Evolutionary conservation across 2,888 invertebrate species (phyloP).

Genomic region (Phrixothrix hirtus): DNA sequence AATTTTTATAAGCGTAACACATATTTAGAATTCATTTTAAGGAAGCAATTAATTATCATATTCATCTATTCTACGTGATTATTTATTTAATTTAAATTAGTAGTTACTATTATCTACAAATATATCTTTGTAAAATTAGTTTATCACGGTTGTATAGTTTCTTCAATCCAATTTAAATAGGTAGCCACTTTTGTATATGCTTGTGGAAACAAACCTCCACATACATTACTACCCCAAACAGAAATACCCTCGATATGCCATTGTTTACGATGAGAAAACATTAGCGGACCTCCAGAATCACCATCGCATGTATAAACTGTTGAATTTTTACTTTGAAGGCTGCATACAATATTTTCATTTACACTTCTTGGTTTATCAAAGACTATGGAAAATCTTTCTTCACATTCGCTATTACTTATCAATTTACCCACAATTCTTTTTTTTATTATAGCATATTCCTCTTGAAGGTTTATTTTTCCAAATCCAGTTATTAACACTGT

Average conservation of each 20-base stretch:
- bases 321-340: background rate
- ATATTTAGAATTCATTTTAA: too few species aligned
- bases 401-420: background rate
- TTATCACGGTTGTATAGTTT: too few species aligned
- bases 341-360: conserved; percentile 2
- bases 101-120: too few species aligned
- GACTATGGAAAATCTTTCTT: background rate
- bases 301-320: conserved; percentile 1
- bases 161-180: too few species aligned
- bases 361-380: background rate
- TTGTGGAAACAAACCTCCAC: too few species aligned
- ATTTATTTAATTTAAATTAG: too few species aligned
- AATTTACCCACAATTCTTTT: background rate
- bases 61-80: too few species aligned
- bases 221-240: background rate
- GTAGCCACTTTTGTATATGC: too few species aligned
- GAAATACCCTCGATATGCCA: conserved; percentile 8
- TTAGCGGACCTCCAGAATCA: conserved; percentile 6
- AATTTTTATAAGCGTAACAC: too few species aligned
- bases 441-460: conserved; percentile 3
- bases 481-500: too few species aligned
- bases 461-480: background rate
- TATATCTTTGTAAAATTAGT: too few species aligned
- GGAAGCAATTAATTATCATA: too few species aligned
- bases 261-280: conserved; percentile 7